Percentiles rank a stretch among this genome's conserved stretches.
Conservation (phyloP, 2,888 invertebrate genomes). For the Brachypterus glaber region DNA sequence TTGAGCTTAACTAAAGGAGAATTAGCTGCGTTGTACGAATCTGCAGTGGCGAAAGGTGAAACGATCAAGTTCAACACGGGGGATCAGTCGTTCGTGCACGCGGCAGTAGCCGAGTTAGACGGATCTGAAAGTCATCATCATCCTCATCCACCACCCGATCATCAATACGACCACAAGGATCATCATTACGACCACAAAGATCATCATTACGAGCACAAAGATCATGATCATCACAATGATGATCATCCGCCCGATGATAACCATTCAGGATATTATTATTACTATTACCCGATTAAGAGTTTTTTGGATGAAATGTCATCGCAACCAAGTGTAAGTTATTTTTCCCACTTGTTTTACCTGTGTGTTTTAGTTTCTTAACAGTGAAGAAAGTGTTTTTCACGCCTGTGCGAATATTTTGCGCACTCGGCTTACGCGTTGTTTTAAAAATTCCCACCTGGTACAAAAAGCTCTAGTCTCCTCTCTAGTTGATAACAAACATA, state of each 20-base stretch:
- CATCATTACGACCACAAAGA: slow-evolving; percentile 11
- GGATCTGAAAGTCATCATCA: slow-evolving; percentile 14
- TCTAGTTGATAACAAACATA: too few relatives aligned
- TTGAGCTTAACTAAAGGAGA: slow-evolving; percentile 35
- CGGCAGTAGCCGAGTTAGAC: slow-evolving; percentile 37
- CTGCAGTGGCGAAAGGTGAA: slow-evolving; percentile 38
- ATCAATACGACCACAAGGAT: slow-evolving; percentile 9
- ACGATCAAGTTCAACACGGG: slow-evolving; percentile 32
- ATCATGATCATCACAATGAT: slow-evolving; percentile 6
- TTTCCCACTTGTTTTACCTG: neutral
- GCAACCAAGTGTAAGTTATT: slow-evolving; percentile 23
- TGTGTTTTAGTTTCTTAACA: too few relatives aligned
- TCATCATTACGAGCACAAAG: slow-evolving; percentile 8
- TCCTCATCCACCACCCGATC: slow-evolving; percentile 1
- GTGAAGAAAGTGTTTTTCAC: too few relatives aligned
- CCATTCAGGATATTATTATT: slow-evolving; percentile 42
- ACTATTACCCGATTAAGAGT: slow-evolving; percentile 46
- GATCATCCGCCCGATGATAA: slow-evolving; percentile 17
- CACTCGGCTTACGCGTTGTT: too few relatives aligned
- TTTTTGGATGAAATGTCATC: slow-evolving; percentile 39
- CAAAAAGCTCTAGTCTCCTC: too few relatives aligned
- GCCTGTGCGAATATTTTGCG: too few relatives aligned
- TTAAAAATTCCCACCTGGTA: too few relatives aligned
- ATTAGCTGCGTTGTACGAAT: slow-evolving; percentile 42
- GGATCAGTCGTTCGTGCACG: slow-evolving; percentile 28